Evolutionary conservation across 2,888 invertebrate species (phyloP).

Genomic region (Adelognathus sp.): DNA sequence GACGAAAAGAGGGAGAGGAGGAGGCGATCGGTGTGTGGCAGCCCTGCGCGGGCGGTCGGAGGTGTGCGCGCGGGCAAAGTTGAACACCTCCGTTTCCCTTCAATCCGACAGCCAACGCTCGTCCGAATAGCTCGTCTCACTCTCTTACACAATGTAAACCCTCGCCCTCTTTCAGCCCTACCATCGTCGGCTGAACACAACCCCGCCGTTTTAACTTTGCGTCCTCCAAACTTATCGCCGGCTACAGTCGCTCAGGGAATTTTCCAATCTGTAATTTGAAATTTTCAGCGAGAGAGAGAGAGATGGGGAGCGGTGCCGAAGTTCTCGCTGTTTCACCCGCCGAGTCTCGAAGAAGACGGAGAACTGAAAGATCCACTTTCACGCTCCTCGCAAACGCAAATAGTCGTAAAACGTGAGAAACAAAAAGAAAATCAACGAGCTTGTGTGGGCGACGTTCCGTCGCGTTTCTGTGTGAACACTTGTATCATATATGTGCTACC

Average conservation of each 20-base stretch:
- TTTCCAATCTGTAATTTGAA: constrained; percentile 71
- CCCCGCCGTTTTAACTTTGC: constrained; percentile 42
- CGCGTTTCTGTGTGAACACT: not conserved
- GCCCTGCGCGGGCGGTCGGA: constrained; percentile 20
- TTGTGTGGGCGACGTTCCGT: not conserved
- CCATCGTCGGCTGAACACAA: not conserved
- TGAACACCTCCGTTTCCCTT: constrained; percentile 34
- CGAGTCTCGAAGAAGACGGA: not conserved
- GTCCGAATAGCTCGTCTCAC: not conserved
- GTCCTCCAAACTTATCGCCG: constrained; percentile 47
- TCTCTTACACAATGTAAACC: constrained; percentile 4
- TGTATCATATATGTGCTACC: not conserved
- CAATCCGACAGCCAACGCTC: constrained; percentile 30
- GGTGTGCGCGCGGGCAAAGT: constrained; percentile 35
- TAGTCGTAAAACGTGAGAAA: constrained; percentile 17
- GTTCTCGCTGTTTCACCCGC: not conserved
- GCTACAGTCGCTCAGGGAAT: constrained; percentile 60
- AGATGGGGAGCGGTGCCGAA: not conserved
- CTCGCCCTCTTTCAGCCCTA: constrained; percentile 18
- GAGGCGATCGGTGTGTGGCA: not conserved
- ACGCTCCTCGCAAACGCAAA: constrained; percentile 10
- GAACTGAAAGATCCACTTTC: not conserved
- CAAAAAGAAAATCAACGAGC: not conserved
- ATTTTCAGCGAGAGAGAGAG: constrained; percentile 52
- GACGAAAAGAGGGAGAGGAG: constrained; percentile 49